Conservation (phyloP, 1,140 invertebrate species). For the Aphidius ervi region DNA sequence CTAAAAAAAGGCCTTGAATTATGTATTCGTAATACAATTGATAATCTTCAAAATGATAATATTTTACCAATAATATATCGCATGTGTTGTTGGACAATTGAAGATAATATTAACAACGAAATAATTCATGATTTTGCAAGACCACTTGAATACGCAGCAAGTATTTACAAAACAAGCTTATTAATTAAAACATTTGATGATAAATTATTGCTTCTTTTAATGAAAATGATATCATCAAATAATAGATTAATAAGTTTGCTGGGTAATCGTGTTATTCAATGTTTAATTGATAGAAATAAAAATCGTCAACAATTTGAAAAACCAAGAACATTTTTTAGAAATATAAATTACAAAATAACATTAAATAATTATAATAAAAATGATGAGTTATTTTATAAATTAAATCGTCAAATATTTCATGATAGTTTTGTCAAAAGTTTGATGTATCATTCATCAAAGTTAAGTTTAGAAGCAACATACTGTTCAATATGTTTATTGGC, state of each 20-base stretch:
- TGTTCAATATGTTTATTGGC: conserved; percentile 54
- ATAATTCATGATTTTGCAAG: conserved; percentile 50
- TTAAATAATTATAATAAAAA: conserved; percentile 39
- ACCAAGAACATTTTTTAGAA: conserved; percentile 55
- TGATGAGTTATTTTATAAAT: conserved; percentile 53
- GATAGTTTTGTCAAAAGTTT: conserved; percentile 51
- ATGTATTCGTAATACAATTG: conserved; percentile 47
- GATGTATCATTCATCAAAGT: conserved; percentile 44
- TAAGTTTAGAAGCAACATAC: conserved; percentile 55
- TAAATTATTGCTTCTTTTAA: conserved; percentile 45
- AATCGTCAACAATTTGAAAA: conserved; percentile 51
- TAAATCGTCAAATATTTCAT: conserved; percentile 52
- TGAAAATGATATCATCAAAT: conserved; percentile 50
- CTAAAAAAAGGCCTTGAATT: conserved; percentile 41
- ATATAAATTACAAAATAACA: conserved; percentile 45
- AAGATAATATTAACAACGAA: conserved; percentile 36
- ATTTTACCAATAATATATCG: conserved; percentile 42
- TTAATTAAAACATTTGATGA: conserved; percentile 48
- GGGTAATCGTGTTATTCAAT: conserved; percentile 54
- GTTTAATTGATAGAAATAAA: conserved; percentile 54
- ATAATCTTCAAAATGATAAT: conserved; percentile 45
- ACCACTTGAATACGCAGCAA: conserved; percentile 52
- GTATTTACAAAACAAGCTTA: conserved; percentile 42
- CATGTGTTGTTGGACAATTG: conserved; percentile 43
- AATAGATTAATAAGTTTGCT: conserved; percentile 51